Base-by-base conservation (phyloP, 92 coral and sea anemone genomes). In the Epizoanthus scotinus region DNA sequence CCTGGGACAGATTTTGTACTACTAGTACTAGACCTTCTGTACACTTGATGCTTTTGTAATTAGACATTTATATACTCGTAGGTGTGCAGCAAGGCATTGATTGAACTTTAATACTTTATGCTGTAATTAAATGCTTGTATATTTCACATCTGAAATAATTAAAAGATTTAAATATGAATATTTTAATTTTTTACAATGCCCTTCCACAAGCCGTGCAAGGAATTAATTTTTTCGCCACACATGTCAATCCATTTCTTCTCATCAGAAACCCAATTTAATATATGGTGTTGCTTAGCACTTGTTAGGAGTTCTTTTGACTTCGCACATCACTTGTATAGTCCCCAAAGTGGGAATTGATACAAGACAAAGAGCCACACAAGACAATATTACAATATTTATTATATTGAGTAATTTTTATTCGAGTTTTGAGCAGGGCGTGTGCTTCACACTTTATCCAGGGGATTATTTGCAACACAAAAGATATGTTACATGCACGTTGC, bases 271-370 rank as follows among this genome's bases (percentile, higher is more conserved):
- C 9, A 14, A 47, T 47, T 47, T 5, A 56, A 73, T 26, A 29
- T 74, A 22, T 21, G 7, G 29, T 57, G 81, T 75, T 75, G 68
- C 81, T 38, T 58, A 75, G 81, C 68, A 26, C 68, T 40, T 6
- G 15, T 40, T 59, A 36, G 9, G 7, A 34, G 38, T 55, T 75
- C 67, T 38, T 75, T 75, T 36, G 27, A 59, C 29, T 58, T 68
- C 29, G 73, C 73, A 42, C 73, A n/a, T 59, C 60, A 59, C 44
- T 75, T 58, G 50, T 58, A 60, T 75, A n/a, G 68, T 31, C 27
- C 49, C 56, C 67, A 40, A 74, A 75, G 81, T 58, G 26, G 28
- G 38, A 60, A 75, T 66, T 36, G 60, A 24, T 38, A 26, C 7
- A 38, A 12, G 5, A 75, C 81, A 75, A 75, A 75, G 25, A 49